Conservation (phyloP, 2,113 vertebrate species). For the Oryctolagus cuniculus region mOryCun1.1 NC_091435.1:110704001-110704500, state of each 20-base stretch:
- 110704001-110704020: neutral
- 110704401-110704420: too few relatives aligned
- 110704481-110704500: too few relatives aligned
- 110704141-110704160: neutral
- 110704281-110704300: neutral
- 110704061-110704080: slow-evolving; percentile 14
- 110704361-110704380: too few relatives aligned
- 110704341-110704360: too few relatives aligned
- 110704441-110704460: too few relatives aligned
- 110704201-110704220: neutral
- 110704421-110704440: too few relatives aligned
- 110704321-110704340: too few relatives aligned
- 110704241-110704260: neutral
- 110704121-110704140: neutral
- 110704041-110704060: neutral
- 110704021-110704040: neutral
- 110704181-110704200: slow-evolving; percentile 24
- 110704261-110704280: neutral
- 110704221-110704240: slow-evolving; percentile 18
- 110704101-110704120: neutral
- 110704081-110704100: neutral
- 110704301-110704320: too few relatives aligned
- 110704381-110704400: too few relatives aligned
- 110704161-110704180: neutral
- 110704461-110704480: too few relatives aligned